phyloP scores from a whole-genome alignment of 2,888 invertebrate species.

The Neuroscelio doddi region DNA sequence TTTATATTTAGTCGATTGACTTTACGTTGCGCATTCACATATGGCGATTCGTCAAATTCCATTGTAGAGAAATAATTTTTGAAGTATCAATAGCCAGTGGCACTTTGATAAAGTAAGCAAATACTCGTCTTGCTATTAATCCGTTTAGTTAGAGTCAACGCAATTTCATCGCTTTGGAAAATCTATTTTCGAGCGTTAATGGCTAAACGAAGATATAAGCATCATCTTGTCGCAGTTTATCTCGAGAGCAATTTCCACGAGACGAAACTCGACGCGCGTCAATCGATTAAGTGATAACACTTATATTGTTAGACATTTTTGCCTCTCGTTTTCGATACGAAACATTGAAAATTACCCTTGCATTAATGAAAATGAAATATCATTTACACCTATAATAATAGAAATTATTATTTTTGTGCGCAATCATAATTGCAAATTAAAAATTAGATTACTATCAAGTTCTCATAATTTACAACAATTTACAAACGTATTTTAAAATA shows the following conservation, averaged over 20 bases:
- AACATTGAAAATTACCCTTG: constrained; percentile 26
- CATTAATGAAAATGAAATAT: constrained; percentile 15
- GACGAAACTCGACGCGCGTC: constrained; percentile 20
- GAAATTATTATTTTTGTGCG: too few relatives aligned
- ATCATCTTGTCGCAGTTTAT: constrained; percentile 40
- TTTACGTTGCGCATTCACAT: too few relatives aligned
- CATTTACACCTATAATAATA: too few relatives aligned
- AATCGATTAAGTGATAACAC: constrained; percentile 37
- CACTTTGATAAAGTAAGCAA: constrained; percentile 15
- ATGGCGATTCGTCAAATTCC: too few relatives aligned
- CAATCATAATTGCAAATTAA: not conserved
- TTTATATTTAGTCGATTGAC: too few relatives aligned
- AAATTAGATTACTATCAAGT: too few relatives aligned
- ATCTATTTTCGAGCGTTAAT: constrained; percentile 42
- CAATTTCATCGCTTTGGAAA: constrained; percentile 35
- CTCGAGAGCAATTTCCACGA: constrained; percentile 33
- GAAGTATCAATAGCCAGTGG: constrained; percentile 2
- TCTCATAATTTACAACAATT: too few relatives aligned
- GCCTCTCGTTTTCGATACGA: constrained; percentile 7
- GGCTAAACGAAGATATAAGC: constrained; percentile 41
- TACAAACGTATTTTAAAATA: too few relatives aligned
- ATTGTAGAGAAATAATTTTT: constrained; percentile 8
- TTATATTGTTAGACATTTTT: constrained; percentile 38
- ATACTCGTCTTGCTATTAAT: constrained; percentile 12
- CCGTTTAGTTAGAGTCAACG: constrained; percentile 23